These are phyloP conservation scores for Sisyra nigra DNA, from an alignment of 2,888 invertebrate species.

Conservation along the genomic window DNA sequence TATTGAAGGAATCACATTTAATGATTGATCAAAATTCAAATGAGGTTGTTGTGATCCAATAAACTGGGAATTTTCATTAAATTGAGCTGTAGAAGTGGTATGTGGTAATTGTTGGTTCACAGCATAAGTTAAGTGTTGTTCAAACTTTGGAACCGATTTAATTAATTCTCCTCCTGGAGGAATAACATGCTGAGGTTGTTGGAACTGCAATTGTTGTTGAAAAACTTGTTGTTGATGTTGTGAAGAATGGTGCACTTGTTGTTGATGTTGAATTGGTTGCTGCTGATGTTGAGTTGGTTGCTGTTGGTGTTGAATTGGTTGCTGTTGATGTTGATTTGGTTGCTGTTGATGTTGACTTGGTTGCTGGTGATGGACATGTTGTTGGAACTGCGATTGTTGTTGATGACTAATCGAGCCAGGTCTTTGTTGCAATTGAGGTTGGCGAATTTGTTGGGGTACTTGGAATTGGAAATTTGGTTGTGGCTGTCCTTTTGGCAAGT, in stretches of 20 bases:
- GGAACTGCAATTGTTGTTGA: slow-evolving; percentile 24
- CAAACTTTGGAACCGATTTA: slow-evolving; percentile 60
- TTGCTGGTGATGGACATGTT: slow-evolving; percentile 4
- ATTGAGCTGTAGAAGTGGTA: slow-evolving; percentile 11
- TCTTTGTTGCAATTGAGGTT: slow-evolving; percentile 9
- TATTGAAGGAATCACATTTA: slow-evolving; percentile 6
- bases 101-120: slow-evolving; percentile 15
- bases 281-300: slow-evolving; percentile 4
- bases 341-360: slow-evolving; percentile 13
- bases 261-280: slow-evolving; percentile 12
- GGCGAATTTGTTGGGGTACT: slow-evolving; percentile 8
- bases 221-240: slow-evolving; percentile 25
- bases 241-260: slow-evolving; percentile 13
- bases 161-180: slow-evolving; percentile 58
- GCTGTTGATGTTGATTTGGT: slow-evolving; percentile 10
- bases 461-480: slow-evolving; percentile 20
- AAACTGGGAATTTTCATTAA: slow-evolving; percentile 6
- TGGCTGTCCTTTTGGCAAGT: slow-evolving; percentile 19
- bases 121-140: slow-evolving; percentile 56
- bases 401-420: slow-evolving; percentile 13
- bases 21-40: too few species aligned
- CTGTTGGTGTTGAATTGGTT: slow-evolving; percentile 9
- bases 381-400: slow-evolving; percentile 10
- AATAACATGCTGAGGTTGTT: slow-evolving; percentile 30
- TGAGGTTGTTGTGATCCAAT: slow-evolving; percentile 4